phyloP scores from a whole-genome alignment of 2,113 vertebrate genomes.

The Takifugu flavidus region DNA sequence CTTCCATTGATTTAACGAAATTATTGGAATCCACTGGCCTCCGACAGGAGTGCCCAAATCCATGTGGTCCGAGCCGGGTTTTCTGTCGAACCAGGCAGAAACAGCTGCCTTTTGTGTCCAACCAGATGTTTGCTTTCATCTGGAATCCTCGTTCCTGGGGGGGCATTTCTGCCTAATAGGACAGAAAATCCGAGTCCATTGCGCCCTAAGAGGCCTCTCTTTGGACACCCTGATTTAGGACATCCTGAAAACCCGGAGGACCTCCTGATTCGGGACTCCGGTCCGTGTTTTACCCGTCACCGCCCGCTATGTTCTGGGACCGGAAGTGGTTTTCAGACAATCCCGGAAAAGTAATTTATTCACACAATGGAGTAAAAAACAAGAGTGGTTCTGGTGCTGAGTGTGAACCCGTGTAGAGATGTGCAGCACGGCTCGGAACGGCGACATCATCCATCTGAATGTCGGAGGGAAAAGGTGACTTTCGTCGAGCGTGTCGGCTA shows the following conservation, averaged over 20 bases:
- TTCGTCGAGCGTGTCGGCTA: neutral
- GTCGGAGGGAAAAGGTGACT: constrained; percentile 79
- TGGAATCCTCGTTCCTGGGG: no score
- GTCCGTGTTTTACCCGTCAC: constrained; percentile 1
- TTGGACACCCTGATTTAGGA: no score
- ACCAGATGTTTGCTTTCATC: no score
- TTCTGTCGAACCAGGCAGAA: no score
- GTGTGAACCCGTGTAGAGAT: constrained; percentile 6
- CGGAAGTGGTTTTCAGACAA: constrained; percentile 33
- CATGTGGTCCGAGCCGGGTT: no score
- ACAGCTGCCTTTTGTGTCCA: no score
- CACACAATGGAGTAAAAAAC: constrained; percentile 31
- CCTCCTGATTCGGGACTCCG: neutral
- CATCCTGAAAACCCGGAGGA: neutral
- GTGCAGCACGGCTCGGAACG: constrained; percentile 56
- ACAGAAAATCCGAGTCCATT: no score
- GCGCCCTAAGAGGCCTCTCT: no score
- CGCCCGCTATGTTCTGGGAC: neutral
- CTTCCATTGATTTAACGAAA: no score
- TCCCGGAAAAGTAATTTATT: constrained; percentile 6
- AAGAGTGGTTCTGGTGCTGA: neutral
- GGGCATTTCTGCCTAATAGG: no score
- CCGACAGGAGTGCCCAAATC: no score
- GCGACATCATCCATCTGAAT: constrained; percentile 81
- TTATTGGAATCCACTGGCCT: no score